Base-by-base conservation (phyloP, 2,797 vertebrate genomes). In the Bryconaethiops microstoma region DNA sequence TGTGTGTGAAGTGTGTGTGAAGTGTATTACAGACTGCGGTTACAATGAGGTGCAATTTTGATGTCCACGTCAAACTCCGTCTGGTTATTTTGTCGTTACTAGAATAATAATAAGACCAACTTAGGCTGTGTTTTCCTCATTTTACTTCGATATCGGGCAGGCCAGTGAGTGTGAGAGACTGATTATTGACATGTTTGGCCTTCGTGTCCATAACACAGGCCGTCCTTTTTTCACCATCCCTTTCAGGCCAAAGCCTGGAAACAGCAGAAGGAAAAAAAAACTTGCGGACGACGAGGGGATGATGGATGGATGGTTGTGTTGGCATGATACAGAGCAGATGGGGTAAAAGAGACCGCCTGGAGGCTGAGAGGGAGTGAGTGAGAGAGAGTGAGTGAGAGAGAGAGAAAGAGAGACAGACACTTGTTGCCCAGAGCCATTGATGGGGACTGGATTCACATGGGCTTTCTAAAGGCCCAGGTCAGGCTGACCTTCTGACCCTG, bases 291-390 rank as follows among this genome's bases (percentile, higher is more conserved):
- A 35, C 16, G 5, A 40, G 69, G 59, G 76, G 39, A 35, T 81
- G 82, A 79, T 67, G 21, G 79, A 75, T 39, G 59, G 29, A 29
- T 69, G 45, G 42, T 45, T 19, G 73, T 71, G 80, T 79, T 54
- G 48, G 50, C 25, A 35, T 75, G 80, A 78, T 80, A 55, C 35
- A 25, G 81, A 86, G 78, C 82, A 86, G 85, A 86, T 80, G 82
- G 82, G 62, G 29, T 57, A 35, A 52, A 75, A 71, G 76, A 77
- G 78, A 74, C 63, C 48, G 69, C 78, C 63, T 52, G 68, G 75
- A 68, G 79, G 4, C 39, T 35, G 16, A 62, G 29, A 29, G 29
- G 3, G 29, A 29, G 29, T 29, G 68, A 77, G 45, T 55, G 42
- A 60, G 55, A 29, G 29, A 29, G 29, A 29, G 29, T 29, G 68